Conservation (phyloP, 2,797 vertebrate species). For the Sebastes goodei region DNA sequence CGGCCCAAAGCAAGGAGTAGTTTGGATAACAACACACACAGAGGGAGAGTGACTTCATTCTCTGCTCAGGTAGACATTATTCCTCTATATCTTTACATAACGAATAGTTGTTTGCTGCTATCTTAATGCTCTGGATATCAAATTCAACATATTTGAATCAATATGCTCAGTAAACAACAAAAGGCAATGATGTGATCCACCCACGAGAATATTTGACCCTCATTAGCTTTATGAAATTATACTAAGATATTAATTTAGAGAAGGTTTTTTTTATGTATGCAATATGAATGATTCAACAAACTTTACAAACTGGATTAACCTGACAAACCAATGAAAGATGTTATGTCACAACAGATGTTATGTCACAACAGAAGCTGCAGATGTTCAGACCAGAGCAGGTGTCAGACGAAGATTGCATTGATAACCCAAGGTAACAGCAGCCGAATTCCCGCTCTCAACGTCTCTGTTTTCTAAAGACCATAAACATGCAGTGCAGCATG, state of each 20-base stretch:
- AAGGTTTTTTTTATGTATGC: background rate
- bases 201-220: background rate
- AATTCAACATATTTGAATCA: no score
- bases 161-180: background rate
- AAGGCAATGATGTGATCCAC: background rate
- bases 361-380: background rate
- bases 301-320: background rate
- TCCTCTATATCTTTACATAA: no score
- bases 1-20: no score
- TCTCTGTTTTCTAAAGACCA: background rate
- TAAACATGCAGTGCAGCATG: background rate
- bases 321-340: background rate
- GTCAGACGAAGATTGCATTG: background rate
- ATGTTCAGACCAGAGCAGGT: slow-evolving; percentile 5
- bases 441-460: background rate
- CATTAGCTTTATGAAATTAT: background rate
- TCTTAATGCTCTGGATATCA: no score
- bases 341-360: background rate
- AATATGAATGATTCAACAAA: background rate
- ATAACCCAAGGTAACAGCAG: slow-evolving; percentile 9
- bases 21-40: no score
- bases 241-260: background rate
- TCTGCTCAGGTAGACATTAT: no score
- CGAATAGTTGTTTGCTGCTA: no score
- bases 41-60: no score